These are phyloP conservation scores for Caenorhabditis latens DNA, from an alignment of 1,140 invertebrate genomes.

Conservation along the genomic window DNA sequence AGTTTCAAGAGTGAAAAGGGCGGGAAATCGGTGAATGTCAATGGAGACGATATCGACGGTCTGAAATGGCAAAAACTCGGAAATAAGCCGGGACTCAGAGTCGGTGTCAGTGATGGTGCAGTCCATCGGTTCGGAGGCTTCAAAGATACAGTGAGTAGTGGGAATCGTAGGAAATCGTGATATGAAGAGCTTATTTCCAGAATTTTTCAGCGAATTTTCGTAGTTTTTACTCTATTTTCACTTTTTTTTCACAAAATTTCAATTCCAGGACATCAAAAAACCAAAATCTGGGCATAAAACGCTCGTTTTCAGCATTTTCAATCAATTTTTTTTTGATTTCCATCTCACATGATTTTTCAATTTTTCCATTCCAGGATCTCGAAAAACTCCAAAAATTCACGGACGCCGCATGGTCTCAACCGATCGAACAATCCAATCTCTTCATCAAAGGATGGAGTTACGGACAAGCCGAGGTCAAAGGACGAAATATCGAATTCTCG, in stretches of 20 bases:
- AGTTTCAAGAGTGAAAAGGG: slow-evolving; percentile 12
- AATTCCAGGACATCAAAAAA: no score
- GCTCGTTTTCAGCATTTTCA: no score
- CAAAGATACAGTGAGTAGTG: slow-evolving; percentile 88
- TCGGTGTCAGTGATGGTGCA: slow-evolving; percentile 91
- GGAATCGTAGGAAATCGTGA: no score
- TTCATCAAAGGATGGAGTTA: slow-evolving; percentile 99
- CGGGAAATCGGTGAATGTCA: background rate
- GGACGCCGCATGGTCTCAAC: slow-evolving; percentile 84
- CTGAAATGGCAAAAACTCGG: slow-evolving; percentile 93
- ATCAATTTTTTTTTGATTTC: no score
- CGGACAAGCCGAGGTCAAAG: slow-evolving; percentile 93
- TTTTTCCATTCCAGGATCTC: slow-evolving; percentile 73
- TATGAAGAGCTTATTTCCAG: no score
- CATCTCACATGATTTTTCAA: background rate
- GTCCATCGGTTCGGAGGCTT: slow-evolving; percentile 94
- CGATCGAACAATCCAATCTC: slow-evolving; percentile 84
- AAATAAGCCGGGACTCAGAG: slow-evolving; percentile 87
- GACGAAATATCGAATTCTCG: slow-evolving; percentile 91
- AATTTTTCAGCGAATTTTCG: no score
- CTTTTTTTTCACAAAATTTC: no score
- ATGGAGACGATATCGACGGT: slow-evolving; percentile 85
- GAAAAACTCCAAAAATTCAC: slow-evolving; percentile 82
- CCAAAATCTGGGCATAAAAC: no score
- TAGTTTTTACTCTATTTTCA: no score